phyloP scores from a whole-genome alignment of 1,140 invertebrate species.

The Drosophila seguyi region DNA sequence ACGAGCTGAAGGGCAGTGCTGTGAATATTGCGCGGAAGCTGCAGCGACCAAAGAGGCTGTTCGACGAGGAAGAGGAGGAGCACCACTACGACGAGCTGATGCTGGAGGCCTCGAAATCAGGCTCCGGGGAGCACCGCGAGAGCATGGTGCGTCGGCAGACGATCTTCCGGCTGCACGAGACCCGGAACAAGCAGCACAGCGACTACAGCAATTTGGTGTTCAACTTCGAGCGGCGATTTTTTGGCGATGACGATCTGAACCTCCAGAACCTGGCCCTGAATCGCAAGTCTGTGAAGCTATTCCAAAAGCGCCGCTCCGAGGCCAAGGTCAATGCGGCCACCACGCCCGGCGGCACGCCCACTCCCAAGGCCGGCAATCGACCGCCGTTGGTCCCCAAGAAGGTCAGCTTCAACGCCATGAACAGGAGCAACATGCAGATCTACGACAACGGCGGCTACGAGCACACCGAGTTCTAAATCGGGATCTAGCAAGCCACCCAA shows the following conservation, averaged over 20 bases:
- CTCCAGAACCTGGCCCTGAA: conserved; percentile 73
- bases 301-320: conserved; percentile 64
- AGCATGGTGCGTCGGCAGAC: conserved; percentile 70
- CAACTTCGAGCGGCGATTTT: conserved; percentile 77
- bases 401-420: conserved; percentile 47
- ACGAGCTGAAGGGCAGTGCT: conserved; percentile 87
- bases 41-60: conserved; percentile 86
- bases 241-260: conserved; percentile 75
- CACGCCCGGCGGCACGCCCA: conserved; percentile 58
- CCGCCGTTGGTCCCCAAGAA: conserved; percentile 48
- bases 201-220: conserved; percentile 79
- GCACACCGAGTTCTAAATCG: conserved; percentile 45
- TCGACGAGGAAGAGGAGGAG: conserved; percentile 85
- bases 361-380: conserved; percentile 50
- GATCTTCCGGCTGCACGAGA: conserved; percentile 70
- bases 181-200: conserved; percentile 58
- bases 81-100: conserved; percentile 56
- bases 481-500: neutral
- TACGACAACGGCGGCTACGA: conserved; percentile 67
- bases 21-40: conserved; percentile 88
- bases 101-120: conserved; percentile 12
- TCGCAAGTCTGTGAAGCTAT: conserved; percentile 73
- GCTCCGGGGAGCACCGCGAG: conserved; percentile 50
- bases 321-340: conserved; percentile 70
- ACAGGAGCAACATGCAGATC: conserved; percentile 33